Evolutionary conservation across 1,140 invertebrate genomes (phyloP), one percentile per base, ranked within the genome.

Genomic region (Bombyx mori): DNA sequence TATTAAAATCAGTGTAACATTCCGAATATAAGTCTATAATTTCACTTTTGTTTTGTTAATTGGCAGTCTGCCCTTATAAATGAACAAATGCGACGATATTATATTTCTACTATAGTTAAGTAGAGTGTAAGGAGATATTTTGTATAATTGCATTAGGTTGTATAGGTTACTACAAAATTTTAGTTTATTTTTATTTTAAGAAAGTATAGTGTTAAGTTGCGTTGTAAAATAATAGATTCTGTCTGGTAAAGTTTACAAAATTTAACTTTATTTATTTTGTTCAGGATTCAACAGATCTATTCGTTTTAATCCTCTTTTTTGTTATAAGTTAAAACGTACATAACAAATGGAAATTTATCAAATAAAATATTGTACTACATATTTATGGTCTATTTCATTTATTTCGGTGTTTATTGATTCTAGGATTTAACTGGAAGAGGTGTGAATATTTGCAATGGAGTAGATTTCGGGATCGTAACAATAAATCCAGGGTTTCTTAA

Each of bases 111-210:
- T 73, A 65, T 68, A 72, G 71, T 64, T 76, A 80, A 84, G 82
- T 82, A 82, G 76, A 81, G 62, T 69, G 72, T 67, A 69, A 75
- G 65, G 79, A 59, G 67, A 82, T 86, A 84, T 82, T 86, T 84
- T 84, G 79, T 86, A 84, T 84, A 82, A 84, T 86, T 82, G 69
- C 73, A 74, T 82, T 82, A 80, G 83, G 81, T 86, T 86, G 79
- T 86, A 82, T 84, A 86, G 77, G 75, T 75, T 58, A 68, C 71
- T 68, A 74, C 73, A 66, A 68, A 56, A 61, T 66, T 63, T 57
- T 82, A 80, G 73, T 64, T 74, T 61, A 60, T 75, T 62, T 68
- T 48, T 35, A 5, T 56, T 56, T 56, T 52, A 65, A 71, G 61
- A 46, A 73, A 77, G 58, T 50, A 50, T 9, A 51, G 50, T 51